phyloP scores from a whole-genome alignment of 2,888 invertebrate species.

The Liposcelis brunnea region DNA sequence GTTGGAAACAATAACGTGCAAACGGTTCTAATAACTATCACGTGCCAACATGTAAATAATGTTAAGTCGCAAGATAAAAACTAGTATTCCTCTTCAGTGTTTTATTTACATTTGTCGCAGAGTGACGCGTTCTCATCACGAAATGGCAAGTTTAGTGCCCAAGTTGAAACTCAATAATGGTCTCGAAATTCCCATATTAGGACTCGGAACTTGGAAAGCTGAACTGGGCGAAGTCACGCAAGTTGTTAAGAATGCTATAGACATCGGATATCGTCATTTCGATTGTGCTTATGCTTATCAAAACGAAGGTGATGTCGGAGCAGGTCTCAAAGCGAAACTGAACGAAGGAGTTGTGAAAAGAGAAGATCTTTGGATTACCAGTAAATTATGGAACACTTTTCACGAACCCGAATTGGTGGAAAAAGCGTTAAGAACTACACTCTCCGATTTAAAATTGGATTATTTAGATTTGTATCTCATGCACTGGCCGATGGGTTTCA shows the following conservation, averaged over 20 bases:
- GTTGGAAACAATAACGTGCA: too few relatives aligned
- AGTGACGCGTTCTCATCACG: too few relatives aligned
- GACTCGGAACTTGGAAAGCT: conserved; percentile 33
- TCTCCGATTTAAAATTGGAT: conserved; percentile 52
- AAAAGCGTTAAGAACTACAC: conserved; percentile 43
- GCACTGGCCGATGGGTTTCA: conserved; percentile 80
- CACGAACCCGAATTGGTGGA: conserved; percentile 64
- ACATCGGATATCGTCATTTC: conserved; percentile 57
- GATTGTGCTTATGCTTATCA: conserved; percentile 56
- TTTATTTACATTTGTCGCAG: too few relatives aligned
- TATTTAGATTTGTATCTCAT: conserved; percentile 81
- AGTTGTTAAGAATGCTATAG: conserved; percentile 53
- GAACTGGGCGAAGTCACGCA: conserved; percentile 44
- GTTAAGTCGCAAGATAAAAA: too few relatives aligned
- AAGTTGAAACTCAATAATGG: conserved; percentile 24
- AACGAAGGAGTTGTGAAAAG: conserved; percentile 45
- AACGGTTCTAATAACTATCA: too few relatives aligned
- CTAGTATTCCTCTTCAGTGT: too few relatives aligned
- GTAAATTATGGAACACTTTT: conserved; percentile 69
- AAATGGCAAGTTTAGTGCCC: conserved; percentile 17
- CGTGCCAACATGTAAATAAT: too few relatives aligned
- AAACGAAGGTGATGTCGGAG: conserved; percentile 53
- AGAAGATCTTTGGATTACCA: conserved; percentile 51
- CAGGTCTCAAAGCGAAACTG: conserved; percentile 42
- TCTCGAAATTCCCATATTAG: conserved; percentile 24